Evolutionary conservation across 2,113 vertebrate species (phyloP), one percentile per base, ranked within the genome.

Genomic region (Holacanthus passer): DNA sequence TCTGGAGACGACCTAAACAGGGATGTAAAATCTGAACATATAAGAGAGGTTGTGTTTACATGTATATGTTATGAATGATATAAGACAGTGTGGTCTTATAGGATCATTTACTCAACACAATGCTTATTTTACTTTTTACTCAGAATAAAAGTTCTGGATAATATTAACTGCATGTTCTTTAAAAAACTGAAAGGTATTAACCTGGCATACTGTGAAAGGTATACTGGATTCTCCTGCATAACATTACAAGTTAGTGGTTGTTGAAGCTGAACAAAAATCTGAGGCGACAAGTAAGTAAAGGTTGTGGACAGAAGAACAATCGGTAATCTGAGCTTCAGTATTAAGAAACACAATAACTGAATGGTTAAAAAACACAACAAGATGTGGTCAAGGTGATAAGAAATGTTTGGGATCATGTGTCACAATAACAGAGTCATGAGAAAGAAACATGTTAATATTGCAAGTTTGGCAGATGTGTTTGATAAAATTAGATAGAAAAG

Each of bases 271-370:
- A 16, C n/a, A 56, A 16, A 35, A 45, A 66, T 79, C 20, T 68
- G 29, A 52, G 9, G 50, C 12, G 53, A 76, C 10, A 13, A 50
- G 39, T 11, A 10, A 20, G 47, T 41, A 3, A 32, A 73, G 29
- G 4, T 22, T 37, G 31, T 37, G 45, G 14, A 55, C 56, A 43
- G 17, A 24, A 45, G 63, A 86, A 88, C 81, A 88, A 82, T 70
- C 13, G 0, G 89, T 85, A 89, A 91, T 66, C 56, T 85, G 87
- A 91, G 60, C 83, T 39, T 6, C 37, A 27, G 82, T 24, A 39
- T 59, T 20, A 78, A 29, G 8, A 11, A 71, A 87, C 10, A 78
- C 75, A 77, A 90, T 5, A 19, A 81, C 78, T 56, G 77, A 73
- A 53, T 41, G 50, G 9, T 52, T 47, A 17, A 47, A 47, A 47